Conservation (phyloP, 2,888 invertebrate genomes). For the Heteropelma amictum region DNA sequence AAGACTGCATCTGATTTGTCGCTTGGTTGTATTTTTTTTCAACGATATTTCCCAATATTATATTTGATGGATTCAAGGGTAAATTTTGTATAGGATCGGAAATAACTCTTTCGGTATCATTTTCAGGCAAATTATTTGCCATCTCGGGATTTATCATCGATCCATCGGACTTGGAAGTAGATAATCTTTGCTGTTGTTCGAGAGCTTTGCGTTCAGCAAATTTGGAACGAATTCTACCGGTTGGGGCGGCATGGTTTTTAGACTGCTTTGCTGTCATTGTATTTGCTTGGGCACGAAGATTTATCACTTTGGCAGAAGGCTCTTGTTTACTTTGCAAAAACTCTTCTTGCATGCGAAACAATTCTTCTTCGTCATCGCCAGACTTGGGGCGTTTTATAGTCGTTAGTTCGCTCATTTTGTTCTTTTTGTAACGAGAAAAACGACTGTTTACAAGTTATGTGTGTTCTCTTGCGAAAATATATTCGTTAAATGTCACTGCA, state of each 20-base stretch:
- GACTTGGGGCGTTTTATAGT: slow-evolving; percentile 82
- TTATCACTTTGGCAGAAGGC: slow-evolving; percentile 83
- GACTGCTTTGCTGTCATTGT: neutral
- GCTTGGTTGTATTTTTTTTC: slow-evolving; percentile 66
- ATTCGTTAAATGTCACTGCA: too few species aligned
- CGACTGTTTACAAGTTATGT: too few species aligned
- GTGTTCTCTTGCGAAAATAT: too few species aligned
- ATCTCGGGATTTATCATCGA: slow-evolving; percentile 59
- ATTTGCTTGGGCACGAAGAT: slow-evolving; percentile 63
- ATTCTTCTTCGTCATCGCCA: slow-evolving; percentile 86
- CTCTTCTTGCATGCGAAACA: slow-evolving; percentile 86
- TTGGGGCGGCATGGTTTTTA: neutral
- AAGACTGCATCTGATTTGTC: slow-evolving; percentile 34
- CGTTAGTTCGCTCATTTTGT: slow-evolving; percentile 78
- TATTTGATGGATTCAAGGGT: slow-evolving; percentile 55
- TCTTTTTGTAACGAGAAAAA: neutral
- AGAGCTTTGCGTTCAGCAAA: slow-evolving; percentile 64
- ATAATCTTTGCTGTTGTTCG: slow-evolving; percentile 56
- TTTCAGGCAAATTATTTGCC: slow-evolving; percentile 7
- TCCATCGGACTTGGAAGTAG: slow-evolving; percentile 63
- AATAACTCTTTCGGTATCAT: neutral
- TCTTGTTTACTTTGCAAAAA: slow-evolving; percentile 82
- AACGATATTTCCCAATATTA: slow-evolving; percentile 73
- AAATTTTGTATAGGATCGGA: slow-evolving; percentile 61
- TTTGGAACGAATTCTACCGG: slow-evolving; percentile 63